phyloP scores from a whole-genome alignment of 2,797 vertebrate species.

The Sternotherus odoratus region DNA sequence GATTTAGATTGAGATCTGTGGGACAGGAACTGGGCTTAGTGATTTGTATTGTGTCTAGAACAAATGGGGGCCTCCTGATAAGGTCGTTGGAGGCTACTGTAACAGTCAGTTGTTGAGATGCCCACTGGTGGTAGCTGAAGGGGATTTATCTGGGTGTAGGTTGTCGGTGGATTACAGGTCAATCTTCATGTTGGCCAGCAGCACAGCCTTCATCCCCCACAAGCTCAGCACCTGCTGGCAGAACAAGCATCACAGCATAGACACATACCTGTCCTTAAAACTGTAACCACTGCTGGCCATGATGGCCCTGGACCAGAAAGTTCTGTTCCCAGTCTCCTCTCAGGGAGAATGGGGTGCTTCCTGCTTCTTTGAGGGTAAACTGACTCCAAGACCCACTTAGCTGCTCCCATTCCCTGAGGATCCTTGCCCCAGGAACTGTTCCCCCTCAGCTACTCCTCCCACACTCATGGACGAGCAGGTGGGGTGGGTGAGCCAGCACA shows the following conservation, averaged over 20 bases:
- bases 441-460: not conserved
- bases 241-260: not conserved
- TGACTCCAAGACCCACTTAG: not conserved
- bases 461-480: too few species aligned
- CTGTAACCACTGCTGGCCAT: not conserved
- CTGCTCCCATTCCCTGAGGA: not conserved
- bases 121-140: not conserved
- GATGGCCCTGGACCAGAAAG: not conserved
- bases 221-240: not conserved
- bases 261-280: not conserved
- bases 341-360: too few species aligned
- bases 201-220: not conserved
- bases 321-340: not conserved
- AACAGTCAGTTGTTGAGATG: not conserved
- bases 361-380: not conserved
- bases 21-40: not conserved
- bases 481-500: too few species aligned
- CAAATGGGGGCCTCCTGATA: not conserved
- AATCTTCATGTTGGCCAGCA: not conserved
- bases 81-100: not conserved
- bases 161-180: not conserved
- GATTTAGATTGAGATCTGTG: not conserved
- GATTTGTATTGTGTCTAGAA: not conserved
- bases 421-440: not conserved
- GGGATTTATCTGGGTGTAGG: not conserved